Evolutionary conservation across 2,797 vertebrate genomes (phyloP), one percentile per base, ranked within the genome.

Genomic region (Valencia hispanica): DNA sequence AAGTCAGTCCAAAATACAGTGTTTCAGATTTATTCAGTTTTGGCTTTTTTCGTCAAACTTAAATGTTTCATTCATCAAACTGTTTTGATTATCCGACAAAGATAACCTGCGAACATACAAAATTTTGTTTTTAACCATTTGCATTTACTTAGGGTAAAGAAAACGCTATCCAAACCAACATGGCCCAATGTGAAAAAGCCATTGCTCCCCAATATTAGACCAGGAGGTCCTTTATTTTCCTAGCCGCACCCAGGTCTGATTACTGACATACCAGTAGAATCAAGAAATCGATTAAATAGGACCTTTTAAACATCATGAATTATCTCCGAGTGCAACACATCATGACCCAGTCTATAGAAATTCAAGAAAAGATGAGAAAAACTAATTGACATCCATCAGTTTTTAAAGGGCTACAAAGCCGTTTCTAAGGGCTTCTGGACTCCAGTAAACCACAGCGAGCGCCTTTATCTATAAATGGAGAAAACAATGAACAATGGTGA

Each of bases 1-100:
- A 71, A 12, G 55, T 86, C 69, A 63, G 71, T 79, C 78, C 55
- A 45, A 30, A 57, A 78, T 59, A 80, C 47, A 70, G 4, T 39
- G 7, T 59, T 32, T 32, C n/a, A 32, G 15, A 18, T 18, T 59
- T 59, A 27, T 59, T 59, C 57, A 18, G 27, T 32, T 45, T 45
- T 11, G 11, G 43, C 43, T 45, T 45, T 45, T 45, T 45, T 45
- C 18, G 17, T 48, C 47, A 48, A 15, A 48, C 47, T 48, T 18
- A 48, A 48, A 48, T 48, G 47, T 48, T 48, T 48, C 47, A 48
- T 2, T 48, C 15, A 48, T 48, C 47, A 17, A 45, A 45, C 8
- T 45, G 25, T 11, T 66, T 39, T 41, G 41, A 14, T 66, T 65
- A 39, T 1, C 34, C 20, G 34, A 63, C 32, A 65, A 22, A n/a